A percentile compares a stretch with the other conserved stretches of the same genome.
These are phyloP conservation scores for Hephaestus fuliginosus DNA, from an alignment of 2,797 vertebrate species.

Conservation along the genomic window DNA sequence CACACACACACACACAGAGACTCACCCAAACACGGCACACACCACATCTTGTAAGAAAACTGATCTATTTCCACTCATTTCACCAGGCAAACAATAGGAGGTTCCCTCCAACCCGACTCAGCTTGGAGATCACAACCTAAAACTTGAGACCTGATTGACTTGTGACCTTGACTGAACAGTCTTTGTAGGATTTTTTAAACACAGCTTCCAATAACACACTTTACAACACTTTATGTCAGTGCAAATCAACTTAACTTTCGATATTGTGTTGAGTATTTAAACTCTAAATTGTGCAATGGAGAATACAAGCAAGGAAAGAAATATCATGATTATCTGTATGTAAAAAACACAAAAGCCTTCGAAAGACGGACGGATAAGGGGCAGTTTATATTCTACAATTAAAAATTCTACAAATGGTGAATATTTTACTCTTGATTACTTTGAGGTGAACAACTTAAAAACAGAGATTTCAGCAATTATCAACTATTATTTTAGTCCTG, in stretches of 20 bases:
- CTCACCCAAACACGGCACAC: constrained; percentile 47
- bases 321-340: background rate
- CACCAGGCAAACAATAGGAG: constrained; percentile 44
- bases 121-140: constrained; percentile 9
- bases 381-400: constrained; percentile 2
- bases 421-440: too few relatives aligned
- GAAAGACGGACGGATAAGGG: too few relatives aligned
- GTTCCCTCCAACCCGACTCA: background rate
- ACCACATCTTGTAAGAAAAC: constrained; percentile 62
- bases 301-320: background rate
- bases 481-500: background rate
- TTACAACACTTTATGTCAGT: background rate
- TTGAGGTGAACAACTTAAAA: background rate
- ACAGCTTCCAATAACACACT: background rate
- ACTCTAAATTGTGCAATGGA: background rate
- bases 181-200: constrained; percentile 14
- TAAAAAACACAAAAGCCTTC: too few relatives aligned
- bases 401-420: background rate
- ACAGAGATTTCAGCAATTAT: background rate
- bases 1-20: constrained; percentile 74
- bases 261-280: background rate
- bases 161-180: constrained; percentile 16
- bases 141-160: constrained; percentile 37
- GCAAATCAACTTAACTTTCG: background rate
- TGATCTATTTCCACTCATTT: constrained; percentile 59